Percentiles rank a stretch among this genome's conserved stretches.
These are phyloP conservation scores for Bombus difficillimus DNA, from an alignment of 1,140 invertebrate species.

Conservation along the genomic window DNA sequence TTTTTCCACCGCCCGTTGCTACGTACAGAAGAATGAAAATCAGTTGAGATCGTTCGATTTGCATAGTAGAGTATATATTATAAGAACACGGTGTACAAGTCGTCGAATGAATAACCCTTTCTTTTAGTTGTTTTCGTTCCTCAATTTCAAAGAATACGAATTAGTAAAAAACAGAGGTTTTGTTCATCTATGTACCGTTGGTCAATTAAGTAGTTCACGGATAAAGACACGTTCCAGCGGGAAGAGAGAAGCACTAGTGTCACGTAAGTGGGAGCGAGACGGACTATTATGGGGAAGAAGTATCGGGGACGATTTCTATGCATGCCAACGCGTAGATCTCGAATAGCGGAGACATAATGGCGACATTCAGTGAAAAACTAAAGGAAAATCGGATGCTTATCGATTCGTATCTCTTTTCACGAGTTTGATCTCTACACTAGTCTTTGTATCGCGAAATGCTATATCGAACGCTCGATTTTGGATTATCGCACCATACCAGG, in stretches of 20 bases:
- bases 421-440: slow-evolving; percentile 29
- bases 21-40: not conserved
- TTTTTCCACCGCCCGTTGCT: not conserved
- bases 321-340: slow-evolving; percentile 24
- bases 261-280: not conserved
- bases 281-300: slow-evolving; percentile 22
- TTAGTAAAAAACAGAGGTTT: not conserved
- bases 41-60: slow-evolving; percentile 17
- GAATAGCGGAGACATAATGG: slow-evolving; percentile 36
- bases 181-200: not conserved
- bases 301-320: slow-evolving; percentile 42
- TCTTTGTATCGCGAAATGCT: slow-evolving; percentile 30
- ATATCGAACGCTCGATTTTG: slow-evolving; percentile 22
- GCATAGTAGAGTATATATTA: slow-evolving; percentile 12
- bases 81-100: not conserved
- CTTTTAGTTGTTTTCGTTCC: not conserved
- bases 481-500: slow-evolving; percentile 30
- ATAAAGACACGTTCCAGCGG: slow-evolving; percentile 31
- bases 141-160: not conserved
- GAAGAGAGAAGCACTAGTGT: slow-evolving; percentile 19
- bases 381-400: slow-evolving; percentile 46
- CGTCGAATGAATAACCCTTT: not conserved
- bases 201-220: slow-evolving; percentile 29
- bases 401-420: slow-evolving; percentile 21
- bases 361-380: slow-evolving; percentile 48